Evolutionary conservation across 1,140 invertebrate species (phyloP).

Genomic region (Sitodiplosis mosellana): DNA sequence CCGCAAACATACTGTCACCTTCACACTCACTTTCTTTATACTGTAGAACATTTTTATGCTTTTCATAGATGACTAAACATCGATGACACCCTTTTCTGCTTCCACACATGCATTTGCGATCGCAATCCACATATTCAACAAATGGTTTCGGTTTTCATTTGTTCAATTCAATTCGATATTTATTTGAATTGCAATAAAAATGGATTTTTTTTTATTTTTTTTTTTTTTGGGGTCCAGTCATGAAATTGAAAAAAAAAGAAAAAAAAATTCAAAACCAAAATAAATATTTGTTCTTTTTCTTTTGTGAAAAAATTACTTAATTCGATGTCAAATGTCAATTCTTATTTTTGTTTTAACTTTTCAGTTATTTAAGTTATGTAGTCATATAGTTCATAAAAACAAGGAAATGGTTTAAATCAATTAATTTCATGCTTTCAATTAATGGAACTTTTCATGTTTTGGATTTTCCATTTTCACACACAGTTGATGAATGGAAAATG

Average conservation of each 20-base stretch:
- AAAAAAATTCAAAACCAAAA: not conserved
- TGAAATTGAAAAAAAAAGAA: conserved; percentile 2
- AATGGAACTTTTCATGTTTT: too few species aligned
- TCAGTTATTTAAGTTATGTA: not conserved
- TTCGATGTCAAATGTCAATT: not conserved
- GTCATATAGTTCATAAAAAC: not conserved
- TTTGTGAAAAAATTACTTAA: too few species aligned
- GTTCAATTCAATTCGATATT: conserved; percentile 2
- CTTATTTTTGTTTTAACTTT: not conserved
- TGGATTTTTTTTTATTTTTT: conserved; percentile 5
- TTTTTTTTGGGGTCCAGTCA: too few species aligned
- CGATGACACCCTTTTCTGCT: conserved; percentile 44
- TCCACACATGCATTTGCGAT: not conserved
- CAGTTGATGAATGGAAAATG: not conserved
- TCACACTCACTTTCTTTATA: conserved; percentile 90
- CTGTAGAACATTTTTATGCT: conserved; percentile 79
- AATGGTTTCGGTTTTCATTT: conserved; percentile 15
- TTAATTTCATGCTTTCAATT: too few species aligned
- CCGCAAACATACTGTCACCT: conserved; percentile 27
- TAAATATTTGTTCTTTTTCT: not conserved
- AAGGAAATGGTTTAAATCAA: too few species aligned
- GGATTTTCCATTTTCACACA: too few species aligned
- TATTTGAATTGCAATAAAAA: conserved; percentile 4
- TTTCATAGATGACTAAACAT: conserved; percentile 82
- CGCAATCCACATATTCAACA: conserved; percentile 6